These are phyloP conservation scores for Itoplectis maculator DNA, from an alignment of 2,888 invertebrate genomes.

Conservation along the genomic window DNA sequence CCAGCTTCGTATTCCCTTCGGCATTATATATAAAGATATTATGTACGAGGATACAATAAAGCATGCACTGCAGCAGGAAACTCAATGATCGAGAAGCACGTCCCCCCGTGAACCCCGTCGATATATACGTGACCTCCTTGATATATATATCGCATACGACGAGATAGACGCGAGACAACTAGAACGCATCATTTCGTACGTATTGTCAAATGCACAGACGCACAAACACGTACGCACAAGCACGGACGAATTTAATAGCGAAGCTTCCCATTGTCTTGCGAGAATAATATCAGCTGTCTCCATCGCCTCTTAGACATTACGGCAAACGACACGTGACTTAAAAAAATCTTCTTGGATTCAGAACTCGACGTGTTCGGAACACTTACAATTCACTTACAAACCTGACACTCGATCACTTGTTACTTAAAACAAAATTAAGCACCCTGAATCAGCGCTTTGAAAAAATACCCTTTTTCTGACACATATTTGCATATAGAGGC, in stretches of 20 bases:
- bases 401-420: too few species aligned
- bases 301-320: slow-evolving; percentile 21
- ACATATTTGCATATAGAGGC: too few species aligned
- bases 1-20: slow-evolving; percentile 46
- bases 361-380: neutral
- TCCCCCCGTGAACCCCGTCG: slow-evolving; percentile 72
- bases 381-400: neutral
- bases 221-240: slow-evolving; percentile 43
- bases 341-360: neutral
- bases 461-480: too few species aligned
- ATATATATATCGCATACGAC: slow-evolving; percentile 38
- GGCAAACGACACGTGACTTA: slow-evolving; percentile 13
- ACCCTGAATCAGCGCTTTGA: too few species aligned
- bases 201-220: slow-evolving; percentile 46
- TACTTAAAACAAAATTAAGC: too few species aligned
- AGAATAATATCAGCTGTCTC: slow-evolving; percentile 43
- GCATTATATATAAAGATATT: slow-evolving; percentile 59
- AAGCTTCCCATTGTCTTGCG: slow-evolving; percentile 33
- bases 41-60: slow-evolving; percentile 81
- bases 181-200: slow-evolving; percentile 49
- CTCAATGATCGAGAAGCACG: slow-evolving; percentile 75
- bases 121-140: slow-evolving; percentile 73
- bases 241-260: slow-evolving; percentile 37
- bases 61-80: slow-evolving; percentile 79
- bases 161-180: slow-evolving; percentile 47